These are phyloP conservation scores for Vanacampus margaritifer DNA, from an alignment of 2,113 vertebrate species.

Conservation along the genomic window DNA sequence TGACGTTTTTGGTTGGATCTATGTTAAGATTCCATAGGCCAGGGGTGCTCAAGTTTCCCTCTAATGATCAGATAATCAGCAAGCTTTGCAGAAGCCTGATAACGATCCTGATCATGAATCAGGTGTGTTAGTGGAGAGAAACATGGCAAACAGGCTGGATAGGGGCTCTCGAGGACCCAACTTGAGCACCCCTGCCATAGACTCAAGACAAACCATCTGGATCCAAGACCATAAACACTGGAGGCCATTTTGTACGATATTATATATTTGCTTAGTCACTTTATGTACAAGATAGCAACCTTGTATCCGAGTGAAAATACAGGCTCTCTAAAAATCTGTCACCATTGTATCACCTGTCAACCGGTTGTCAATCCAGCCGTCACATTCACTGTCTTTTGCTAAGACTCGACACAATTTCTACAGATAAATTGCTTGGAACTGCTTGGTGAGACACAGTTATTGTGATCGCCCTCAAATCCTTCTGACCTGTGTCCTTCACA, in stretches of 20 bases:
- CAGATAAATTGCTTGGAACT: neutral
- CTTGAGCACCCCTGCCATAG: too few species aligned
- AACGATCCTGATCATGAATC: too few species aligned
- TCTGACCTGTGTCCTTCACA: conserved; percentile 3
- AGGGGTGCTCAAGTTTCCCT: too few species aligned
- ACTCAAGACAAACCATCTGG: neutral
- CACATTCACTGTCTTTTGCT: neutral
- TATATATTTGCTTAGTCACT: neutral
- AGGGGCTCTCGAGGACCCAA: too few species aligned
- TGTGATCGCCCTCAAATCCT: neutral
- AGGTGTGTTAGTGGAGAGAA: too few species aligned
- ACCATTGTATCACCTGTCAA: neutral
- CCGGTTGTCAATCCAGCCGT: neutral
- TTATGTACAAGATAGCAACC: neutral
- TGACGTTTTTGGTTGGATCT: neutral
- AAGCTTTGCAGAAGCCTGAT: too few species aligned
- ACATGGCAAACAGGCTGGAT: too few species aligned
- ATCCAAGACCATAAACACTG: neutral
- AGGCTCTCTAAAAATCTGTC: neutral
- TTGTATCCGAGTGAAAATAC: neutral
- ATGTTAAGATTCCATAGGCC: neutral
- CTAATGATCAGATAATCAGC: too few species aligned
- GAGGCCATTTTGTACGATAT: neutral
- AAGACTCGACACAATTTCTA: neutral
- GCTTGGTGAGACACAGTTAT: neutral